Conservation (phyloP, 1,140 invertebrate genomes). For the Ips typographus region DNA sequence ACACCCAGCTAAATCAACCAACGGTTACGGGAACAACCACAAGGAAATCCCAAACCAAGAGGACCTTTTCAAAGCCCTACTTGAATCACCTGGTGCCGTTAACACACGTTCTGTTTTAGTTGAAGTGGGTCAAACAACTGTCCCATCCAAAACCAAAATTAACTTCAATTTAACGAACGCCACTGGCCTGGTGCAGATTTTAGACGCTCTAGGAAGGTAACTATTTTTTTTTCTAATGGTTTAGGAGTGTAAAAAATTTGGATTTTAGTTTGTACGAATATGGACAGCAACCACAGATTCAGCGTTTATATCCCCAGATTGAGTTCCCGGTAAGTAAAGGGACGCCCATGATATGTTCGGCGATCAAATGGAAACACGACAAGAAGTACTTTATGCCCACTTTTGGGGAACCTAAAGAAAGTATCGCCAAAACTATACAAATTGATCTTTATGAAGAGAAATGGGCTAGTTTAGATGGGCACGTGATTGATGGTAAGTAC, state of each 20-base stretch:
- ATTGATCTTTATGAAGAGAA: conserved; percentile 66
- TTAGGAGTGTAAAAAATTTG: background rate
- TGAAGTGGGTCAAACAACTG: too few species aligned
- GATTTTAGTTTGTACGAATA: conserved; percentile 58
- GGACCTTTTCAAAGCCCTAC: too few species aligned
- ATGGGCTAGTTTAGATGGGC: conserved; percentile 77
- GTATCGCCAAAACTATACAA: background rate
- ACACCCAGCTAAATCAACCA: background rate
- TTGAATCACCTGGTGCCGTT: too few species aligned
- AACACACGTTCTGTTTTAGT: too few species aligned
- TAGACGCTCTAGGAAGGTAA: background rate
- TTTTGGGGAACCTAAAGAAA: conserved; percentile 7
- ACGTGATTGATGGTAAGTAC: conserved; percentile 76
- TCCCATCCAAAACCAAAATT: too few species aligned
- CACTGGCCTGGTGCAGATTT: too few species aligned
- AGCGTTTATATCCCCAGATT: conserved; percentile 57
- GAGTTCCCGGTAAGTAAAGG: conserved; percentile 62
- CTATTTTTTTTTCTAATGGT: background rate
- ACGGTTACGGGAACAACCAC: background rate
- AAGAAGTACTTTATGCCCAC: conserved; percentile 49
- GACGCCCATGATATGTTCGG: conserved; percentile 63
- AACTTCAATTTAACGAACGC: too few species aligned
- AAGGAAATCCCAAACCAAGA: too few species aligned
- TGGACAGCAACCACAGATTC: conserved; percentile 58
- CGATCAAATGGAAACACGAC: conserved; percentile 68